These are phyloP conservation scores for Nemurella pictetii DNA, from an alignment of 2,888 invertebrate species.

Conservation along the genomic window DNA sequence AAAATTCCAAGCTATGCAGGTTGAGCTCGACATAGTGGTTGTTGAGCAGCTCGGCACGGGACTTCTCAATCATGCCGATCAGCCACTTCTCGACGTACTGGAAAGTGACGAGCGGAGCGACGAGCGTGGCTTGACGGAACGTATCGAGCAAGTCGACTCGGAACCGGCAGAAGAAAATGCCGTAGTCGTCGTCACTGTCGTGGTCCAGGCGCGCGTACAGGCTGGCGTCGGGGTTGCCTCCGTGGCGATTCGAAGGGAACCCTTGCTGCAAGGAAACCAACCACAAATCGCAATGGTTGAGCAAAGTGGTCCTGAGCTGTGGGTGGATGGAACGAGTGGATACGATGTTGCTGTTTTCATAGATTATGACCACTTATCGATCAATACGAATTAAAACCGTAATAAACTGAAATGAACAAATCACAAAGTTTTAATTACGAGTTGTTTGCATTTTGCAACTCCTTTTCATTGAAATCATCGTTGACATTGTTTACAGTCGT, in stretches of 20 bases:
- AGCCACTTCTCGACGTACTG: conserved; percentile 83
- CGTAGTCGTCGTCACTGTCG: conserved; percentile 90
- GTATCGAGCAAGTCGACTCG: conserved; percentile 81
- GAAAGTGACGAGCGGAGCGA: conserved; percentile 82
- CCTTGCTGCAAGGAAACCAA: conserved; percentile 53
- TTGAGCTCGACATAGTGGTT: conserved; percentile 48
- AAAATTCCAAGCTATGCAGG: conserved; percentile 61
- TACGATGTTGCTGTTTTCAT: too few species aligned
- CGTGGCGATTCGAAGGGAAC: conserved; percentile 62
- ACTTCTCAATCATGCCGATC: conserved; percentile 70
- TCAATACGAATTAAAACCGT: too few species aligned
- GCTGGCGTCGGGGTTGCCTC: conserved; percentile 56
- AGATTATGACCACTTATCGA: too few species aligned
- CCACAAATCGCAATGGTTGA: too few species aligned
- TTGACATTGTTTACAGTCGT: too few species aligned
- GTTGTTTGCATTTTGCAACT: too few species aligned
- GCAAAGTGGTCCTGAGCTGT: too few species aligned
- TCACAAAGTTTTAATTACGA: too few species aligned
- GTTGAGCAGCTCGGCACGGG: conserved; percentile 53
- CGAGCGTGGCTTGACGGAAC: conserved; percentile 72
- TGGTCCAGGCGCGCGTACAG: conserved; percentile 81
- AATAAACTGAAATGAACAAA: too few species aligned
- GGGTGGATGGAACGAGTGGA: too few species aligned
- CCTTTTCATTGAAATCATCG: too few species aligned
- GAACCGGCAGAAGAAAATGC: conserved; percentile 78